phyloP scores from a whole-genome alignment of 2,888 invertebrate species.

The Cristatella mucedo region DNA sequence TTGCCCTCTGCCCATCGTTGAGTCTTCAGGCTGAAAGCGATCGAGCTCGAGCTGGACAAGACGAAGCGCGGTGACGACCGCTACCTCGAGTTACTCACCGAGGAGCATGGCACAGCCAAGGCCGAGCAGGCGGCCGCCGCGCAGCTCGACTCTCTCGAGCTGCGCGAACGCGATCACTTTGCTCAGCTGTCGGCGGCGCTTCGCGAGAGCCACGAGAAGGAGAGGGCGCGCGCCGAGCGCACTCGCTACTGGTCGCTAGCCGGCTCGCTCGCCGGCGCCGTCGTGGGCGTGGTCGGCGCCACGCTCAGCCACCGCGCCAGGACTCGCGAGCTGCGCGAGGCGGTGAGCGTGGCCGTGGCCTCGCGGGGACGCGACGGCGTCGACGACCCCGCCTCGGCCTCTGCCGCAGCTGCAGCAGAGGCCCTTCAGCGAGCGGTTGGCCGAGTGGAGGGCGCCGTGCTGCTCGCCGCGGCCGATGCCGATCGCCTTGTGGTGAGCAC shows the following conservation, averaged over 20 bases:
- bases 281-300: constrained; percentile 51
- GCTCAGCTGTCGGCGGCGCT: constrained; percentile 56
- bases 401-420: too few species aligned
- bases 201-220: constrained; percentile 64
- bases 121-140: constrained; percentile 40
- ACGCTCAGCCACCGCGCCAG: too few species aligned
- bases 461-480: too few species aligned
- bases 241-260: constrained; percentile 70
- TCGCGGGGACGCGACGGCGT: too few species aligned
- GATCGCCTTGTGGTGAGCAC: too few species aligned
- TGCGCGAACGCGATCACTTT: constrained; percentile 54
- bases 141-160: constrained; percentile 51
- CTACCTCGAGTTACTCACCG: constrained; percentile 56
- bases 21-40: constrained; percentile 45
- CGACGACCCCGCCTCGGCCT: too few species aligned
- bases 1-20: too few species aligned
- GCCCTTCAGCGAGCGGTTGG: too few species aligned
- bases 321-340: too few species aligned
- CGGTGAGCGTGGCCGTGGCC: too few species aligned
- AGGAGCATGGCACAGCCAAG: constrained; percentile 42
- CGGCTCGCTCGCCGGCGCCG: constrained; percentile 51
- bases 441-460: too few species aligned
- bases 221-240: constrained; percentile 60
- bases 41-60: constrained; percentile 59
- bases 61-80: constrained; percentile 59